Evolutionary conservation across 2,888 invertebrate genomes (phyloP).

Genomic region (Phengaris arion): DNA sequence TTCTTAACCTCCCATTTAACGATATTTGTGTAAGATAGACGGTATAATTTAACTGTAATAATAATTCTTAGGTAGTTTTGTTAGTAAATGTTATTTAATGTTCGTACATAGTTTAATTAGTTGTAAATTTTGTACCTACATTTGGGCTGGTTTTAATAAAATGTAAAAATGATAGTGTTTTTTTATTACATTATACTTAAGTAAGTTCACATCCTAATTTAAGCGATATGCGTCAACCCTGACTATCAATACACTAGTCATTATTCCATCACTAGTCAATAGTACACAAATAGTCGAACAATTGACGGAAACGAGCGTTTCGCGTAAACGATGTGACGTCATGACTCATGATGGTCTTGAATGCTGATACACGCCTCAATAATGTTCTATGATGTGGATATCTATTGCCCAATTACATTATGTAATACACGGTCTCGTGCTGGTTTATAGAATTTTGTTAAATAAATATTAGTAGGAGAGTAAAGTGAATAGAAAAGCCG

Average conservation of each 20-base stretch:
- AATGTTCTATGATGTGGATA: not conserved
- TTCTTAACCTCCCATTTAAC: too few relatives aligned
- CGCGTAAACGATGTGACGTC: not conserved
- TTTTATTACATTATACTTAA: not conserved
- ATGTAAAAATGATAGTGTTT: not conserved
- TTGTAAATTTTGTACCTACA: too few relatives aligned
- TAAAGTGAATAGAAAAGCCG: too few relatives aligned
- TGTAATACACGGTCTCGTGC: not conserved
- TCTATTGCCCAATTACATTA: not conserved
- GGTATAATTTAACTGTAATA: too few relatives aligned
- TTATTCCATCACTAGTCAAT: slow-evolving; percentile 20
- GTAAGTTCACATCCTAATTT: not conserved
- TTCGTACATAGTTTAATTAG: too few relatives aligned
- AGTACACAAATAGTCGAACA: not conserved
- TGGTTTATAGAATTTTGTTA: not conserved
- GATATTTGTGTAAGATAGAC: too few relatives aligned
- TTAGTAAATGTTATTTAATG: too few relatives aligned
- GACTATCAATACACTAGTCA: slow-evolving; percentile 9
- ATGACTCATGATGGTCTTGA: too few relatives aligned
- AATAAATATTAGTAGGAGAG: too few relatives aligned
- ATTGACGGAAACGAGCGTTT: slow-evolving; percentile 22
- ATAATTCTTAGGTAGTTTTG: too few relatives aligned
- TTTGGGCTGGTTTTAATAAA: too few relatives aligned
- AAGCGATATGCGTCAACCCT: not conserved
- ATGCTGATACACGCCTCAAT: not conserved